Percentiles rank a stretch among this genome's conserved stretches.
These are phyloP conservation scores for Eupithecia subumbrata DNA, from an alignment of 2,888 invertebrate species.

Conservation along the genomic window DNA sequence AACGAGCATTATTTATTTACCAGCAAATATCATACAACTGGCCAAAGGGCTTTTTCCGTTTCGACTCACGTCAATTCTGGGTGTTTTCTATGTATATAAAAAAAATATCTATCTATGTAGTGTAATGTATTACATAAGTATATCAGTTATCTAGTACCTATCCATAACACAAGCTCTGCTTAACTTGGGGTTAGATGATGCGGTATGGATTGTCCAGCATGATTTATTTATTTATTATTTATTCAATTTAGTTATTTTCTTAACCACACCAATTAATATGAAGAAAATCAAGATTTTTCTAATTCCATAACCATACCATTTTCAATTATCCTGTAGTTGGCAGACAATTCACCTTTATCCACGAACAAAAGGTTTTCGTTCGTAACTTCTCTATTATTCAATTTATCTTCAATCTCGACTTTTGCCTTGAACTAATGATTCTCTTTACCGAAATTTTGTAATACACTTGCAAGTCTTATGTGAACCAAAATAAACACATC, in stretches of 20 bases:
- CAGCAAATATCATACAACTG: neutral
- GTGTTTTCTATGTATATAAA: too few relatives aligned
- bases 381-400: neutral
- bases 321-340: neutral
- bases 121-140: too few relatives aligned
- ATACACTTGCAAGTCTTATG: neutral
- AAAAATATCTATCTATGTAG: too few relatives aligned
- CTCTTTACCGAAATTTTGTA: neutral
- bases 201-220: too few relatives aligned
- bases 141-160: too few relatives aligned
- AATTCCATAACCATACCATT: neutral
- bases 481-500: neutral
- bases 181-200: too few relatives aligned
- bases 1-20: neutral
- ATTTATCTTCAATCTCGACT: slow-evolving; percentile 1
- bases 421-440: neutral
- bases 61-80: neutral
- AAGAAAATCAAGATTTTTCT: neutral
- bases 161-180: too few relatives aligned
- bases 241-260: neutral
- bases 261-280: neutral
- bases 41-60: neutral
- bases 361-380: neutral
- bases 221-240: too few relatives aligned
- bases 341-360: neutral